Base-by-base conservation (phyloP, 2,888 invertebrate genomes). In the Torymus aiolomorphi region DNA sequence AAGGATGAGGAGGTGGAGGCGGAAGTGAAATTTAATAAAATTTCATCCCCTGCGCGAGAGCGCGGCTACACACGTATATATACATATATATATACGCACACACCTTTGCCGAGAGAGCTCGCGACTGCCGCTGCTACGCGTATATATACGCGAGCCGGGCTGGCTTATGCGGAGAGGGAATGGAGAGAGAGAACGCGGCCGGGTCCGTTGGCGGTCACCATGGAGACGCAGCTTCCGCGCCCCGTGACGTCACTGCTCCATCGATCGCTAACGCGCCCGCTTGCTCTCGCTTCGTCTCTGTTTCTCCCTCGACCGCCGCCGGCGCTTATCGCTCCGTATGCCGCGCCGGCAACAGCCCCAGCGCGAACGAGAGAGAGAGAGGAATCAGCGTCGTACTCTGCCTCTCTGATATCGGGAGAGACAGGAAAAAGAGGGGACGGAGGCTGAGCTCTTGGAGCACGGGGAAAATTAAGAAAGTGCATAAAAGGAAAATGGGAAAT, bases 201-300 rank as follows among this genome's bases (percentile, higher is more conserved):
- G 89, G 89, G 89, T 87, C 87, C 88, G 88, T 89, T 89, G 90
- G 90, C 90, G 90, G 90, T 90, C 89, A 88, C 89, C 89, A 90
- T 90, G 89, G 88, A 84, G 86, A 90, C 89, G 88, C 90, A 90
- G 89, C 89, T 86, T 90, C 89, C 88, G 88, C 87, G 85, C 88
- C 86, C 86, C 85, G 89, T 89, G 89, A 90, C 90, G 89, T 89
- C 90, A 89, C 87, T 85, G 90, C 90, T 89, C 88, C 89, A 90
- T 90, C 90, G 89, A 90, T 89, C 88, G 87, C 86, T 85, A 52
- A 54, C 65, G 59, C 57, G 10, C 56, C 24, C 31, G 57, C 49
- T 42, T 42, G 42, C 3, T 57, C 61, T 69, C 57, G 24, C 69
- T 56, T 16, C 24, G n/a, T 16, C 13, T 71, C 59, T 42, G 20